These are phyloP conservation scores for Psittacara wagleri DNA, from an alignment of 2,113 vertebrate genomes.

Conservation along the genomic window DNA sequence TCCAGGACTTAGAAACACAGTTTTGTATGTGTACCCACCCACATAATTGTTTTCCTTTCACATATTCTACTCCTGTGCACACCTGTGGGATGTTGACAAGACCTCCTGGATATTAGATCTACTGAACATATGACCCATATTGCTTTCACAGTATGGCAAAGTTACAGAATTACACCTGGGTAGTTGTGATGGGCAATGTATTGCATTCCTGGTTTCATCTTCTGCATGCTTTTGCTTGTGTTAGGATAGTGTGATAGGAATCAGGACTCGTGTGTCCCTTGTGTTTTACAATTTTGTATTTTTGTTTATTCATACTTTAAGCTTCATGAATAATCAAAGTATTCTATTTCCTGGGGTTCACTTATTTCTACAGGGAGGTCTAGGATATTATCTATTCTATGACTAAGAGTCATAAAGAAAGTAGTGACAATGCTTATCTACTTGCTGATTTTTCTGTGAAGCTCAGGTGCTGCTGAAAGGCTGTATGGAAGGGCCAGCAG, in stretches of 20 bases:
- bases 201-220: neutral
- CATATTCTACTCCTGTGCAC: neutral
- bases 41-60: slow-evolving; percentile 52
- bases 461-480: neutral
- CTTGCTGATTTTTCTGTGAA: neutral
- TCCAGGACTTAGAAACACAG: slow-evolving; percentile 14
- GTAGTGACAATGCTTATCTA: neutral
- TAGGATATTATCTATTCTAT: neutral
- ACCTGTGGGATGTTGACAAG: slow-evolving; percentile 36
- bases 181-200: neutral
- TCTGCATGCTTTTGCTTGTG: neutral
- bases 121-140: neutral
- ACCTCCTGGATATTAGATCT: neutral
- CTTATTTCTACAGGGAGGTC: neutral
- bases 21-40: slow-evolving; percentile 19
- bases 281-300: neutral
- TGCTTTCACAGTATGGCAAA: neutral
- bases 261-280: neutral
- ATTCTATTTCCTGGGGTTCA: neutral
- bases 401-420: neutral
- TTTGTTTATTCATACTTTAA: neutral
- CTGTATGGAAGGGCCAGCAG: neutral
- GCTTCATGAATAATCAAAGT: neutral
- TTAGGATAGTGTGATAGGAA: neutral
- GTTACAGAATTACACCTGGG: neutral